These are phyloP conservation scores for Tamias sibiricus DNA, from an alignment of 2,113 vertebrate species.

Conservation along the genomic window DNA sequence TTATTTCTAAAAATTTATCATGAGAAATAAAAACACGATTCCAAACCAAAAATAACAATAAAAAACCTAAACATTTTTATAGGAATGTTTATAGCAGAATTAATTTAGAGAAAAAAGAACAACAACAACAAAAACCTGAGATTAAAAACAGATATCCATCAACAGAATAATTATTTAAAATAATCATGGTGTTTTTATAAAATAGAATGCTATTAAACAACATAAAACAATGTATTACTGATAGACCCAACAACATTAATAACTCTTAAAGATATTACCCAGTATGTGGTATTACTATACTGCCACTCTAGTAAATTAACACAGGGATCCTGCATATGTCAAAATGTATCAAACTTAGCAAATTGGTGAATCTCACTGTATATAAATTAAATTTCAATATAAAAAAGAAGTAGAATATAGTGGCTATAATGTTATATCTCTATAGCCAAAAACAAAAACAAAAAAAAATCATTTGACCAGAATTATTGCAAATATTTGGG, in stretches of 20 bases:
- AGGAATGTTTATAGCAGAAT: not conserved
- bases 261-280: not conserved
- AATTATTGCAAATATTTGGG: not conserved
- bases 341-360: not conserved
- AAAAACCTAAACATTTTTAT: too few relatives aligned
- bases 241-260: not conserved
- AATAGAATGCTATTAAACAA: not conserved
- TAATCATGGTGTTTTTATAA: not conserved
- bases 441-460: not conserved
- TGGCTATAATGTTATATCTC: not conserved
- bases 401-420: not conserved
- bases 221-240: not conserved
- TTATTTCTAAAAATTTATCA: not conserved
- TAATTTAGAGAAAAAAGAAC: not conserved
- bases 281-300: not conserved
- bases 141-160: not conserved
- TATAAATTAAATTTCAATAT: not conserved
- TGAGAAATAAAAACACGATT: not conserved
- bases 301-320: not conserved
- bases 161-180: not conserved
- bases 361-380: not conserved
- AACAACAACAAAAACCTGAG: too few relatives aligned
- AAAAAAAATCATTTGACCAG: not conserved
- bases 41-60: too few relatives aligned
- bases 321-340: not conserved